Evolutionary conservation across 35 echinoderm and acorn worm species (phyloP), one percentile per base, ranked within the genome.

Genomic region (Ophioderma brevispina): DNA sequence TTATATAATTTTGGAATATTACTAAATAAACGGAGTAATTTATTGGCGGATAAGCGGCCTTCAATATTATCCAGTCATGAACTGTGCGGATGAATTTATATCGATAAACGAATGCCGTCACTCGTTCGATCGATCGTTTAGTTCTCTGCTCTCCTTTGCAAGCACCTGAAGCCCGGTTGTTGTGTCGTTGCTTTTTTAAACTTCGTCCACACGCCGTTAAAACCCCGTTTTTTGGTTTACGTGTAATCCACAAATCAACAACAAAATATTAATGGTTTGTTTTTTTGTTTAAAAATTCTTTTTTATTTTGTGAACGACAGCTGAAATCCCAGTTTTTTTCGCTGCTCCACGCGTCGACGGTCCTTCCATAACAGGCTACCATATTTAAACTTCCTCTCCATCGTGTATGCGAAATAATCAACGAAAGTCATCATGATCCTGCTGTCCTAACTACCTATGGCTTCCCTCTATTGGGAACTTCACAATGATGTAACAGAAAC

Each of bases 401-500:
- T 70, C n/a, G 59, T 30, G 59, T 13, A 37, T 75, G 40, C 83
- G 63, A 59, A 52, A 1, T 25, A 85, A 36, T 30, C 83, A 37
- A 81, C 36, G 52, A 59, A 85, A n/a, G 36, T 63, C 52, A 85
- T 85, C 37, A 85, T 43, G 34, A 23, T 64, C 36, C 64, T 40
- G 46, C 55, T 59, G 94, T 70, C 87, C 92, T 49, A 98, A 94
- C 81, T 98, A 92, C 34, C 92, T 13, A 94, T 92, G 63, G 92
- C 89, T 31, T 98, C 96, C 23, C 85, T 98, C 11, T 98, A 98
- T 56, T 92, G 92, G 23, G 96, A 98, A 89, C 89, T 98, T 78
- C 89, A 98, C 70, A 80, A 85, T 50, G 96, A 98, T 55, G 96
- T 98, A 1, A 98, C 96, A 19, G 96, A 98, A 83, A 89, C 96